Evolutionary conservation across 2,888 invertebrate genomes (phyloP), one percentile per base, ranked within the genome.

Genomic region (Acleris literana): DNA sequence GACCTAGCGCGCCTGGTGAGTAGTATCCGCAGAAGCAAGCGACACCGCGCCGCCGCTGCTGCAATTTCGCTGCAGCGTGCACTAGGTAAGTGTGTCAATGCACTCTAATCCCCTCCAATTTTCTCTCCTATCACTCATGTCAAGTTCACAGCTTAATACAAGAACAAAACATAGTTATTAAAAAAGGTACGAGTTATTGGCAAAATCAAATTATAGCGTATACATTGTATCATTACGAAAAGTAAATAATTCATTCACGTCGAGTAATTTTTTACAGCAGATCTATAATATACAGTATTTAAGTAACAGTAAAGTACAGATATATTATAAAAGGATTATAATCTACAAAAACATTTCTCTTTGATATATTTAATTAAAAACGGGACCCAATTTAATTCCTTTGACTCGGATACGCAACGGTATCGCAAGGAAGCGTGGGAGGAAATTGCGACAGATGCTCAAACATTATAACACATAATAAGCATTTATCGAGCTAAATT

Each of bases 1-100:
- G 88, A 68, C 85, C 88, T 80, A 75, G 74, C 77, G 75, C 77
- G 33, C 71, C 71, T 87, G 87, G 90, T 69, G 76, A 76, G 71
- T 73, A 75, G 77, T 81, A 84, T 84, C 82, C 83, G 81, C 82
- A 84, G 86, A 84, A 84, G 82, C 77, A 75, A 81, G 79, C 81
- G 83, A 78, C 84, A 84, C 79, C 81, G 77, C 76, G 71, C 69
- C 82, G 82, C 79, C 79, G 82, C 76, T 82, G 79, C 79, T 86
- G 90, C 89, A 89, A 79, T 90, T 90, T 90, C 87, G 81, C 80
- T 86, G 88, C 90, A 88, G 81, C 83, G 80, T 84, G 85, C 87
- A 89, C 88, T 92, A 88, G 91, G 92, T 91, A 92, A 92, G 90
- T 92, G 77, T 89, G 92, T 87, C 92, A 88, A 90, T 90, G 92